Evolutionary conservation across 2,113 vertebrate genomes (phyloP).

Genomic region (Puntigrus tetrazona): DNA sequence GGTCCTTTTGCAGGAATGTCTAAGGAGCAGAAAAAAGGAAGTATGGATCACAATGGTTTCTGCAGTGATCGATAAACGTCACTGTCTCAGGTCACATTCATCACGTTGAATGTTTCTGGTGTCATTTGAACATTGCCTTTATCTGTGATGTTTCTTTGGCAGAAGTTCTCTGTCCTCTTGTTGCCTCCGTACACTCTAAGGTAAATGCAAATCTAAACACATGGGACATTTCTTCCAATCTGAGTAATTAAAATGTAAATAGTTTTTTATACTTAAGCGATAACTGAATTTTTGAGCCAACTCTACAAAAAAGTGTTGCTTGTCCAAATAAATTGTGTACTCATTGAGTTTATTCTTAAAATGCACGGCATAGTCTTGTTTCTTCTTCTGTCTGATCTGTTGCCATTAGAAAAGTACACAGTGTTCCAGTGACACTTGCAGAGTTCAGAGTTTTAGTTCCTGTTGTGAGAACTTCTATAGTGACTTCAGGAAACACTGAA

Average conservation of each 20-base stretch:
- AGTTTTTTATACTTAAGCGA: not conserved
- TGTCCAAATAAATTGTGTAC: not conserved
- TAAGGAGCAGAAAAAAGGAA: not conserved
- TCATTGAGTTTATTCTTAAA: not conserved
- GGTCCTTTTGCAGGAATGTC: not conserved
- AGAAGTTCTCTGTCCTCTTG: not conserved
- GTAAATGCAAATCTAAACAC: not conserved
- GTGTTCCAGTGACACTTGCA: not conserved
- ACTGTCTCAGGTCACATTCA: not conserved
- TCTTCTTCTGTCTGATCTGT: not conserved
- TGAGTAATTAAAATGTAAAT: not conserved
- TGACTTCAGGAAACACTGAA: conserved; percentile 4
- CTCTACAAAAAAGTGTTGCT: not conserved
- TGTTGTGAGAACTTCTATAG: not conserved
- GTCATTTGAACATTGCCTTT: not conserved
- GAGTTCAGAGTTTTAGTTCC: conserved; percentile 6
- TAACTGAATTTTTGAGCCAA: not conserved
- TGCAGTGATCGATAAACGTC: not conserved
- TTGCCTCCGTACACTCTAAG: not conserved
- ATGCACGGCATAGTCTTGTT: not conserved
- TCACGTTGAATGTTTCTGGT: not conserved
- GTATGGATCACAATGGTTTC: not conserved
- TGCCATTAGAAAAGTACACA: not conserved
- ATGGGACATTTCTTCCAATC: not conserved
- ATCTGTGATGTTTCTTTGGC: not conserved